Percentiles rank a stretch among this genome's conserved stretches.
Conservation (phyloP, 1,140 invertebrate genomes). For the Aphaenogaster ashmeadi region DNA sequence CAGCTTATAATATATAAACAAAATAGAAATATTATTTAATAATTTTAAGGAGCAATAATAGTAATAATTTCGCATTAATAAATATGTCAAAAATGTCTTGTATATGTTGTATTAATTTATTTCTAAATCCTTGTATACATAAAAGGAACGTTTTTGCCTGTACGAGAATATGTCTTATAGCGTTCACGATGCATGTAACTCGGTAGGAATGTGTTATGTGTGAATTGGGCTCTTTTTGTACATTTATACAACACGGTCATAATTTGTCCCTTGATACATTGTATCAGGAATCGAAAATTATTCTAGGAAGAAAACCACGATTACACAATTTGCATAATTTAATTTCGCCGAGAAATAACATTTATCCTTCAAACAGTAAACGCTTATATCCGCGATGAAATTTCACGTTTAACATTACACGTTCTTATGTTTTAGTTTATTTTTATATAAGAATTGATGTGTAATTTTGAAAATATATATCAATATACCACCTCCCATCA, state of each 20-base stretch:
- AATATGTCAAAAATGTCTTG: slow-evolving; percentile 84
- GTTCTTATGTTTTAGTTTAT: slow-evolving; percentile 3
- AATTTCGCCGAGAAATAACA: neutral
- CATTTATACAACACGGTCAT: slow-evolving; percentile 18
- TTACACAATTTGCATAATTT: slow-evolving; percentile 1
- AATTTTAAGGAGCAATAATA: slow-evolving; percentile 85
- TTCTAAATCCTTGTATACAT: slow-evolving; percentile 78
- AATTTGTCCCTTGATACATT: slow-evolving; percentile 14
- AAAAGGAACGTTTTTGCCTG: slow-evolving; percentile 60
- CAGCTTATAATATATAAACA: slow-evolving; percentile 72
- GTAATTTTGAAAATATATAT: neutral
- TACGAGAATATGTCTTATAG: slow-evolving; percentile 40
- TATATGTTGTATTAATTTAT: slow-evolving; percentile 84
- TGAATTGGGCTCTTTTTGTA: slow-evolving; percentile 62
- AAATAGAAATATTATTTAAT: slow-evolving; percentile 83
- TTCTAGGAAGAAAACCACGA: neutral
- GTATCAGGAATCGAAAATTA: neutral
- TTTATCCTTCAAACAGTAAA: slow-evolving; percentile 9
- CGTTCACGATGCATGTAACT: slow-evolving; percentile 68
- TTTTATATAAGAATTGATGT: slow-evolving; percentile 14
- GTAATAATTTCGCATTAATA: slow-evolving; percentile 85
- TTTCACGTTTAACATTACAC: slow-evolving; percentile 15
- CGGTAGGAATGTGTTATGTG: slow-evolving; percentile 62
- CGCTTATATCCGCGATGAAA: neutral
- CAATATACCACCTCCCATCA: neutral